Base-by-base conservation (phyloP, 2,888 invertebrate genomes). In the Drosophila multiciliata region DNA sequence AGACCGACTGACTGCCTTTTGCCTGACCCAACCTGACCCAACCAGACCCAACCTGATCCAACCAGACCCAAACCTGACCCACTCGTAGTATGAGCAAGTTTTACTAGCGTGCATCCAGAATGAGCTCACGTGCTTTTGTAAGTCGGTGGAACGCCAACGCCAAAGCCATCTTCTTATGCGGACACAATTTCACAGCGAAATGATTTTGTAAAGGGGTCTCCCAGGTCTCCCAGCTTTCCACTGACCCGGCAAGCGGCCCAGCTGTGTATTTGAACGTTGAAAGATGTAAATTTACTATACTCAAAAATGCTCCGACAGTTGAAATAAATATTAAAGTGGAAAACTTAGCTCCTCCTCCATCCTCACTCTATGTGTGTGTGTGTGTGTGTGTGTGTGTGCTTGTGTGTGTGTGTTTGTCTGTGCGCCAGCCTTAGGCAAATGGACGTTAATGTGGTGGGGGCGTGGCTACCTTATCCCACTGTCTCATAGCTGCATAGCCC, bases 241-340 rank as follows among this genome's bases (percentile, higher is more conserved):
- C 66, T 73, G 78, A 75, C 81, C 61, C 63, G 32, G 38, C 60
- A 52, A 52, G 40, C 42, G 53, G 70, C 73, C 73, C 77, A 72
- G 69, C 73, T 77, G 77, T 77, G 77, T 68, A 84, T 82, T 82
- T 80, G 80, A 87, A 85, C 79, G 85, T 69, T 87, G 80, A 87
- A 89, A 89, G 87, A 89, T 87, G 89, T 80, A 87, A 89, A 89
- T 87, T 87, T 89, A 87, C 80, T 80, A 73, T 58, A 78, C 83
- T 83, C 80, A 66, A 76, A 85, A 84, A 75, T 74, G 70, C 42
- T 75, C 86, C 74, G 80, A 75, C 83, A 86, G 87, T 83, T 83
- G 88, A 83, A 87, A 87, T 89, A 89, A 87, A 87, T 87, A 89
- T 85, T 89, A 87, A 85, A 87, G 88, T 89, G 78, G 80, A 89